Percentiles rank a stretch among this genome's conserved stretches.
Evolutionary conservation across 2,888 invertebrate genomes (phyloP).

Genomic region (Dioctria rufipes): DNA sequence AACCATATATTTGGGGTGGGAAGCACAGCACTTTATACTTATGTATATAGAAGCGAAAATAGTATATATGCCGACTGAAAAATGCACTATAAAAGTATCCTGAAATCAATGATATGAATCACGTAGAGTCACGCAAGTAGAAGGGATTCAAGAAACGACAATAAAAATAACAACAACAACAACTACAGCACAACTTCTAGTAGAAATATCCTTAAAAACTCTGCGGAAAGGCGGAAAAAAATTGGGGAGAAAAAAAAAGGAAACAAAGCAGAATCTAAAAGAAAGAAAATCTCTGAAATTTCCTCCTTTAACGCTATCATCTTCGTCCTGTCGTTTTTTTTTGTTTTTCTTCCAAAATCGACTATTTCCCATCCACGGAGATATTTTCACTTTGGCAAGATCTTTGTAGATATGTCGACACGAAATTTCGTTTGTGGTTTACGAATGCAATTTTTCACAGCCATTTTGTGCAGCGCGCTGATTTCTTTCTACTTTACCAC

Average conservation of each 20-base stretch:
- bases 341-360: neutral
- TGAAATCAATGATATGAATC: conserved; percentile 46
- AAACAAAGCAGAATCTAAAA: neutral
- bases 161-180: neutral
- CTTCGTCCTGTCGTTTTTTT: neutral
- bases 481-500: no score
- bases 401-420: conserved; percentile 18
- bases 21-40: neutral
- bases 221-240: conserved; percentile 5
- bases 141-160: conserved; percentile 39
- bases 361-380: conserved; percentile 25
- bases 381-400: conserved; percentile 46
- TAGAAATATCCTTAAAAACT: conserved; percentile 10
- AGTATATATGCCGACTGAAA: neutral
- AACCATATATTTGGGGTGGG: conserved; percentile 15
- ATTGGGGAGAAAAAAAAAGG: neutral
- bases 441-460: conserved; percentile 36
- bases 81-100: conserved; percentile 41
- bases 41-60: neutral
- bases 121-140: conserved; percentile 44
- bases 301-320: conserved; percentile 32
- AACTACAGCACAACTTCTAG: neutral
- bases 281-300: conserved; percentile 35
- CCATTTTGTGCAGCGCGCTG: conserved; percentile 12
- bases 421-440: conserved; percentile 33